Evolutionary conservation across 37 sponge, comb jelly and placozoan genomes (phyloP), one percentile per base, ranked within the genome.

Genomic region (Lycopodina hypogea): DNA sequence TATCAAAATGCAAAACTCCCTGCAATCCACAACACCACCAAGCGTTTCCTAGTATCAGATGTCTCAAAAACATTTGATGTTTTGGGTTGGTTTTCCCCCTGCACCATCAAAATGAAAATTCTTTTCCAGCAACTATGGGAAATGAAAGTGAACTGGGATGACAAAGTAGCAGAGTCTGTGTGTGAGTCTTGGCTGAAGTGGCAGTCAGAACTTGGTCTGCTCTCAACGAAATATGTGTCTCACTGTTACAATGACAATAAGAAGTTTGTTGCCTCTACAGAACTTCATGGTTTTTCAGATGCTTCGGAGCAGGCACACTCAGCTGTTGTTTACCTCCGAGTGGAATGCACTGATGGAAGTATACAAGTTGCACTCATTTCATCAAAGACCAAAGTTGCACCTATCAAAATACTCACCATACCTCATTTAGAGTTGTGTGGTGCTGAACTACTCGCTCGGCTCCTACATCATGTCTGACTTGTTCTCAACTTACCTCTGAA

Each of bases 11-110:
- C 51, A 32, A 29, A 22, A 9, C 56, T n/a, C 79, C 61, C 61
- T 38, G 38, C n/a, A 24, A n/a, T 41, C 6, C 71, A 58, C 26
- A 36, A 33, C 40, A 21, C 70, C 41, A 80, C 81, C 41, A 80
- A 80, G 48, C 81, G 81, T 37, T 34, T 34, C 29, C 81, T 80
- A 21, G 71, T 80, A 22, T 80, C 71, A 23, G 81, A 80, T 56
- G 38, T 80, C 21, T 71, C 81, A 8, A 69, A 37, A 59, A 80
- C 81, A 1, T 80, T 70, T 69, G 81, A 80, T 56, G 81, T 70
- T 15, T 53, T 80, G 21, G 81, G 81, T 58, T 80, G 81, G 81
- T 80, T 80, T 38, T 69, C 81, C 21, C 81, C 81, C 22, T n/a
- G 69, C 12, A 70, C 38, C 42, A 80, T 80, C 38, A 80, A 69